A percentile compares a stretch with the other conserved stretches of the same genome.
Conservation (phyloP, 64 coral and sea anemone genomes). For the Stichodactyla mertensii region DNA sequence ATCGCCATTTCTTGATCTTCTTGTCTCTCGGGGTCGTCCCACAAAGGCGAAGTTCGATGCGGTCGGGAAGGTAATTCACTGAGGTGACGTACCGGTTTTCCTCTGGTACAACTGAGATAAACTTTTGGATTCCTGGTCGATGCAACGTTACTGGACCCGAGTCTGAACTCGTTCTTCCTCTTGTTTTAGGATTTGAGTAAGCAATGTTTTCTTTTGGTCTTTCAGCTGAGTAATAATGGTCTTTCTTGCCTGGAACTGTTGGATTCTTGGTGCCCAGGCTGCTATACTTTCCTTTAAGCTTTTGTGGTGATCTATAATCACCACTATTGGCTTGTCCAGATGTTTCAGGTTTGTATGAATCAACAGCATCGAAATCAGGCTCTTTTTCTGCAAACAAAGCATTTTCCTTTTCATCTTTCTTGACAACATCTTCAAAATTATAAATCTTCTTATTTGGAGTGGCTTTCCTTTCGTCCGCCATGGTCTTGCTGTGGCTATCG, state of each 20-base stretch:
- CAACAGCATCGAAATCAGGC: background rate
- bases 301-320: background rate
- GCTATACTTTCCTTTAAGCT: background rate
- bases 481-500: background rate
- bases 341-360: background rate
- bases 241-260: background rate
- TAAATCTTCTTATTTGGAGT: background rate
- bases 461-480: background rate
- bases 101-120: conserved; percentile 48
- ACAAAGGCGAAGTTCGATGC: conserved; percentile 60
- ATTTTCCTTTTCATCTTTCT: background rate
- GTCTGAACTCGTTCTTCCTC: background rate
- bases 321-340: background rate
- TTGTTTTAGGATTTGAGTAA: background rate
- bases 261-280: background rate
- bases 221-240: background rate
- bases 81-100: conserved; percentile 45
- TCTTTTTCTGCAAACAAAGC: background rate
- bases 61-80: conserved; percentile 40
- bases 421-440: background rate
- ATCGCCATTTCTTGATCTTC: conserved; percentile 23
- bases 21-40: conserved; percentile 1
- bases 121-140: conserved; percentile 22
- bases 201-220: background rate
- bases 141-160: background rate